Evolutionary conservation across 2,797 vertebrate species (phyloP), one percentile per base, ranked within the genome.

Genomic region (Prunella strophiata): DNA sequence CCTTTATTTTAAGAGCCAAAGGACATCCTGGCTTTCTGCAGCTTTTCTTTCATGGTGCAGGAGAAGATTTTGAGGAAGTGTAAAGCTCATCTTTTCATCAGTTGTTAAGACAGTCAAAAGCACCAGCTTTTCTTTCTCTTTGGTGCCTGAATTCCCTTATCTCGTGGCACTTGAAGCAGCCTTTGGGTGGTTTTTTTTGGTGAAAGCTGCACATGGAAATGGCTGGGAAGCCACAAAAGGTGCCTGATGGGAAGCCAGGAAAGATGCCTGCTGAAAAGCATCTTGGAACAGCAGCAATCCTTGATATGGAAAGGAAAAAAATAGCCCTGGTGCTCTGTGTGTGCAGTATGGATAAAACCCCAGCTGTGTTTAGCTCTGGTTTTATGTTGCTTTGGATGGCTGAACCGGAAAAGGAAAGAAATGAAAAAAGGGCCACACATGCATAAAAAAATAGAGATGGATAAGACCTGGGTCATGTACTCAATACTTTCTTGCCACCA

Each of bases 331-430:
- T 67, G 62, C 45, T 43, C 32, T 25, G 16, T 11, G 55, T 30
- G 54, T 74, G 47, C 10, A n/a, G 15, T 45, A 72, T 15, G 59
- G 73, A 38, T 76, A 76, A 92, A 89, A 32, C 26, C 76, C 47
- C 76, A 66, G 66, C 82, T 93, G 83, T 81, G 85, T 72, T 91
- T 66, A 63, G 78, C 63, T 70, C 84, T 32, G 14, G 62, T 57
- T 66, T 91, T 81, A 16, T 40, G 18, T 86, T 63, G 26, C 71
- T 68, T 82, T 81, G 89, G 79, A 43, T 54, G 79, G 82, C 59
- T 93, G 95, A 92, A 92, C 85, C 5, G 13, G 91, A 85, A 96
- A 96, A 88, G 76, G 92, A 92, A 95, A 93, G 66, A 90, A 93
- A 94, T 91, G 48, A 57, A 87, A 70, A 85, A 86, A 78, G 51